Evolutionary conservation across 1,140 invertebrate species (phyloP), one percentile per base, ranked within the genome.

Genomic region (Drosophila melanica): DNA sequence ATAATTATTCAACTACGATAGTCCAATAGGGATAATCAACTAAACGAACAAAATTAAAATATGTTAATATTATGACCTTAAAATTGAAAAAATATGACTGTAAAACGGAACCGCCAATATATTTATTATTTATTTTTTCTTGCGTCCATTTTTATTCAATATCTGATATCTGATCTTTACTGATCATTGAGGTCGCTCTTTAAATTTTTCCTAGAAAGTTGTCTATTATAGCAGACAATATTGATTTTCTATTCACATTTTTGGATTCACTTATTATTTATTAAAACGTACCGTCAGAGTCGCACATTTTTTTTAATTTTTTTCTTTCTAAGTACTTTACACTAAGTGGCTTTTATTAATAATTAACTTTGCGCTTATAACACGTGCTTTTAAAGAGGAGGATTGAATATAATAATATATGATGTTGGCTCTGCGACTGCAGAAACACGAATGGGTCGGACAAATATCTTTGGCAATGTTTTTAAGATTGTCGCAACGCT

Each of bases 261-360:
- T 11, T 8, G 8, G 10, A 55, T 33, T 51, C 64, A 58, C 54
- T 60, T 67, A 66, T 67, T 14, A 59, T 30, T 42, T 23, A 59
- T 55, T 59, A n/a, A 12, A 60, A 73, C 70, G 35, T 42, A 73
- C 72, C 58, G 14, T 71, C 45, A 64, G 47, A 72, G 30, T 58
- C 54, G 37, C 68, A 57, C 64, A 73, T 73, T 41, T 41, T 54
- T 18, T 50, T 16, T 30, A 42, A 60, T 44, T 18, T 20, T 6
- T 16, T 42, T 51, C 33, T 41, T 20, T 42, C 16, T 41, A 45
- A 45, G 47, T 33, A 59, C 63, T 67, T 53, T 48, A 18, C 37
- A 18, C 51, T 51, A 35, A 51, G 48, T 66, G 44, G 11, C 35
- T 41, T 67, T 37, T 53, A 30, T 51, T 16, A 50, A 50, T 57